Evolutionary conservation across 2,888 invertebrate genomes (phyloP).

Genomic region (Netelia melanura): DNA sequence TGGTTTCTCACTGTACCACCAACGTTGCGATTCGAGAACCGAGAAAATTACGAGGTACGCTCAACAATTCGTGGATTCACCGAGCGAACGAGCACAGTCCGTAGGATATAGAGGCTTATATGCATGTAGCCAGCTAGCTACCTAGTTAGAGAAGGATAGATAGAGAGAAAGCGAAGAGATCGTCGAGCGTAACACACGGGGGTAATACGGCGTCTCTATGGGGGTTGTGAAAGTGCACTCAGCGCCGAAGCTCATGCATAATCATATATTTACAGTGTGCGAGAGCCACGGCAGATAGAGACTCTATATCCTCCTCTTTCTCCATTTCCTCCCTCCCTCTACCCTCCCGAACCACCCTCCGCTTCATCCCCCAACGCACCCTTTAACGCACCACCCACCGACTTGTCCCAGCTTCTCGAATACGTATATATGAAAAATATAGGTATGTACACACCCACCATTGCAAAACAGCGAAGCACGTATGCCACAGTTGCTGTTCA

Average conservation of each 20-base stretch:
- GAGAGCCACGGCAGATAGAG: constrained; percentile 58
- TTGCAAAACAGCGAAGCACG: constrained; percentile 64
- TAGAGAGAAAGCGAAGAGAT: constrained; percentile 48
- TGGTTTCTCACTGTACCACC: constrained; percentile 33
- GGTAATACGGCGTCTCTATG: constrained; percentile 70
- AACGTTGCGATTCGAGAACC: constrained; percentile 60
- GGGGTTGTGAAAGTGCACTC: constrained; percentile 80
- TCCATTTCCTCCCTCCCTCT: constrained; percentile 50
- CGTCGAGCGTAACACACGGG: constrained; percentile 67
- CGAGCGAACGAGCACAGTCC: constrained; percentile 51
- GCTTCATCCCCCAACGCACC: constrained; percentile 45
- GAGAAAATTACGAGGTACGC: constrained; percentile 65
- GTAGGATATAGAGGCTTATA: constrained; percentile 43
- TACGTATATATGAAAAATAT: constrained; percentile 31
- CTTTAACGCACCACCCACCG: constrained; percentile 54
- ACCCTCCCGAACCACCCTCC: constrained; percentile 53
- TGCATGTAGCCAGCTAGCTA: constrained; percentile 4
- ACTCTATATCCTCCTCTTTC: constrained; percentile 40
- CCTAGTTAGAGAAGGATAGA: constrained; percentile 1
- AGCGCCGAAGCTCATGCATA: constrained; percentile 81
- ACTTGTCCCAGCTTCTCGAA: constrained; percentile 55
- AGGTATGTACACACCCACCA: background rate
- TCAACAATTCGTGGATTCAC: constrained; percentile 66
- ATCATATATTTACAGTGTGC: constrained; percentile 82
- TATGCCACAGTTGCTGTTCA: constrained; percentile 71